Evolutionary conservation across 2,888 invertebrate species (phyloP), one percentile per base, ranked within the genome.

Genomic region (Parapristionchus giblindavisi): DNA sequence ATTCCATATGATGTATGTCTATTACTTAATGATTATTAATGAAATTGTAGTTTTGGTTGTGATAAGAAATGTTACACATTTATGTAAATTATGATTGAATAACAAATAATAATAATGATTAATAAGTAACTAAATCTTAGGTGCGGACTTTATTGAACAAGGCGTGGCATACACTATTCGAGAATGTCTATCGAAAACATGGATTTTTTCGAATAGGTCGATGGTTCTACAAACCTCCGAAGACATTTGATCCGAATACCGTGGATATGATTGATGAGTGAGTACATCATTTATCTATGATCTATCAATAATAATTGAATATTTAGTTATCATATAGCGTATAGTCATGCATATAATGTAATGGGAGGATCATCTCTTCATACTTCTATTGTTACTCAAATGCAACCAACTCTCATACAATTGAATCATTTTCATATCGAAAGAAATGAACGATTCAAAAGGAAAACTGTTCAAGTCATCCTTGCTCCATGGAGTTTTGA

Each of bases 401-500:
- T 40, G 48, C 72, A 72, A 38, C 72, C 72, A 21, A 43, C 43
- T 32, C 58, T 72, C 21, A 34, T 58, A 14, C 48, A 34, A 11
- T 29, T 72, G 11, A 6, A 38, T n/a, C 43, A 38, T 21, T 60
- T 72, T 27, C 72, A 72, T 34, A 29, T 72, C 29, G 43, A 72
- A n/a, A 72, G 58, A 5, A n/a, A 36, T 38, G 27, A 21, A 8
- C 27, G 24, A 24, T 36, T 36, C 38, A 52, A 6, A n/a, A 48
- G 24, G 2, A 14, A 1, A 6, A 38, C 6, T 21, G 17, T 54
- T 3, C 4, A 27, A 17, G 54, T 72, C 21, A 27, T 60, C 5
- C 72, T 72, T 48, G 72, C 72, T 24, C 72, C 72, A n/a, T 72
- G 72, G 72, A 72, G 72, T 72, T 29, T 72, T 32, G 60, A 72